phyloP scores from a whole-genome alignment of 1,140 invertebrate genomes.

The Procambarus virginalis region DNA sequence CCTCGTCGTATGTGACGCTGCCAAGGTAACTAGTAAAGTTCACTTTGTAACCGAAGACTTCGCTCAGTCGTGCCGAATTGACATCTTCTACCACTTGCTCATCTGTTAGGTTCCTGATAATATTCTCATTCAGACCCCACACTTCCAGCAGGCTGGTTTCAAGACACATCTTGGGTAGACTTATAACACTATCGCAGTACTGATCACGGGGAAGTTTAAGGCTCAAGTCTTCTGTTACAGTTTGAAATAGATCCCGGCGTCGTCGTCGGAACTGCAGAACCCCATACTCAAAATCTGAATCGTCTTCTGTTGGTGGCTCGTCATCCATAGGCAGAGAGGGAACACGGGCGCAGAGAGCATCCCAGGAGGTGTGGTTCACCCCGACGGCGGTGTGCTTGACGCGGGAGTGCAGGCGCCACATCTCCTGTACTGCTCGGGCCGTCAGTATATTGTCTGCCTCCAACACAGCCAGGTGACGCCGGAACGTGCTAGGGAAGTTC shows the following conservation, averaged over 20 bases:
- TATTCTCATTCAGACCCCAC: conserved; percentile 64
- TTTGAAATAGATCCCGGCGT: conserved; percentile 2
- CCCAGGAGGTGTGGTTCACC: conserved; percentile 42
- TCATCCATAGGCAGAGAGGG: conserved; percentile 55
- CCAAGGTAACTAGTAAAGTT: conserved; percentile 81
- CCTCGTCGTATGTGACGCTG: conserved; percentile 78
- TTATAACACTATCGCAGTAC: conserved; percentile 57
- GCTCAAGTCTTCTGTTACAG: conserved; percentile 42
- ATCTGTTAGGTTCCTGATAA: conserved; percentile 63
- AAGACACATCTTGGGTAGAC: conserved; percentile 56
- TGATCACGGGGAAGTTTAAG: conserved; percentile 49
- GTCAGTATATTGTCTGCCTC: conserved; percentile 81
- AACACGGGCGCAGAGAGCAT: conserved; percentile 56
- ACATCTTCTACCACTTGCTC: conserved; percentile 61
- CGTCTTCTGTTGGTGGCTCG: conserved; percentile 10
- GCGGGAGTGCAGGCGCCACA: conserved; percentile 70
- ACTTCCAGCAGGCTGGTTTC: conserved; percentile 69
- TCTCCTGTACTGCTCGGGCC: conserved; percentile 76
- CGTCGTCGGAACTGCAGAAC: conserved; percentile 17
- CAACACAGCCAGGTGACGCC: conserved; percentile 79
- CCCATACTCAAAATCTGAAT: conserved; percentile 54
- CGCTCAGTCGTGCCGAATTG: conserved; percentile 74
- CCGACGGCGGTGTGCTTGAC: conserved; percentile 14
- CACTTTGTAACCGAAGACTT: conserved; percentile 80
- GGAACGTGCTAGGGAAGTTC: conserved; percentile 80